Evolutionary conservation across 2,888 invertebrate species (phyloP).

Genomic region (Thymelicus acteon): DNA sequence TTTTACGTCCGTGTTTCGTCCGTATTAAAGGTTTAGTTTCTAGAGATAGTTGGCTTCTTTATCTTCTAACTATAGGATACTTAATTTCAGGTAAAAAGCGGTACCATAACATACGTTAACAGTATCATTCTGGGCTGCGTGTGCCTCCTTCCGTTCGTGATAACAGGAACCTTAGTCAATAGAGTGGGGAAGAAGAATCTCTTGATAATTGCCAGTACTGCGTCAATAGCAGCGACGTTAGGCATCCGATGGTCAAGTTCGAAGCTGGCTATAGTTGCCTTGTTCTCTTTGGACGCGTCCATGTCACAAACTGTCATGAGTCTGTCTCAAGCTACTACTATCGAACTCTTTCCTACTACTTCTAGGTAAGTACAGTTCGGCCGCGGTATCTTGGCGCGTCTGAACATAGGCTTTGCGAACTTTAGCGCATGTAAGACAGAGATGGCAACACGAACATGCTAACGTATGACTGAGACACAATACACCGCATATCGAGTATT

Average conservation of each 20-base stretch:
- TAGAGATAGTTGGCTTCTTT: too few relatives aligned
- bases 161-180: constrained; percentile 56
- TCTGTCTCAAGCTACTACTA: constrained; percentile 52
- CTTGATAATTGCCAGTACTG: constrained; percentile 48
- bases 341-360: constrained; percentile 62
- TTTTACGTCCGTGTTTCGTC: too few relatives aligned
- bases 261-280: constrained; percentile 55
- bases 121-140: constrained; percentile 57
- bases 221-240: constrained; percentile 50
- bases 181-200: constrained; percentile 61
- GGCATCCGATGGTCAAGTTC: constrained; percentile 58
- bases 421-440: too few relatives aligned
- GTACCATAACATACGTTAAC: constrained; percentile 58
- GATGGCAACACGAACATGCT: too few relatives aligned
- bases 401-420: too few relatives aligned
- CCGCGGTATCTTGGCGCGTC: too few relatives aligned
- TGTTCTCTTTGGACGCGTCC: constrained; percentile 59
- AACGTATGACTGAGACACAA: too few relatives aligned
- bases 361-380: constrained; percentile 59
- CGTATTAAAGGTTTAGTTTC: too few relatives aligned
- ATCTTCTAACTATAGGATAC: too few relatives aligned
- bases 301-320: constrained; percentile 57
- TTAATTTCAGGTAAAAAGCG: constrained; percentile 54
- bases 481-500: too few relatives aligned
- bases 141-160: constrained; percentile 51